phyloP scores from a whole-genome alignment of 1,140 invertebrate species.

The Metaphire vulgaris region DNA sequence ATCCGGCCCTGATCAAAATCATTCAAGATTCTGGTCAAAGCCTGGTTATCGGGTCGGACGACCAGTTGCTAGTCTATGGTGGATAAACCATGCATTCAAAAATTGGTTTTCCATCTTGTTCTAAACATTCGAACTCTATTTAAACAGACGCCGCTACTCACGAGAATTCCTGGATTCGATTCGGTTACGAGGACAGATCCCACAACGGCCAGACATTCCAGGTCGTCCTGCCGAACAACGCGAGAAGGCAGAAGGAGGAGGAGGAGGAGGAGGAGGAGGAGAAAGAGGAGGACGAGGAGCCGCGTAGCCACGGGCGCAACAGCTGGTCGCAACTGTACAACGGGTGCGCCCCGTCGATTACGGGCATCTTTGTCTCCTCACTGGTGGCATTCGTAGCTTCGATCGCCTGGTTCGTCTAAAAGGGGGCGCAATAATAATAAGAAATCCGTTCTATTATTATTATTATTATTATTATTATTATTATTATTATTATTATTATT shows the following conservation, averaged over 20 bases:
- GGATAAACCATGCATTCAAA: background rate
- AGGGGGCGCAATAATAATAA: too few species aligned
- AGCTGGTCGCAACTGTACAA: too few species aligned
- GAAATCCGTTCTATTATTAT: too few species aligned
- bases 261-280: too few species aligned
- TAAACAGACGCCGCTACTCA: background rate
- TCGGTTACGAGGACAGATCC: background rate
- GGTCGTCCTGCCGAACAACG: background rate
- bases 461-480: too few species aligned
- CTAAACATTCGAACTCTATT: background rate
- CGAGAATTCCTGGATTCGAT: background rate
- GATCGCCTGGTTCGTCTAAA: too few species aligned
- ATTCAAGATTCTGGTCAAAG: background rate
- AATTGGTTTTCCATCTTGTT: background rate
- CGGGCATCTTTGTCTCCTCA: too few species aligned
- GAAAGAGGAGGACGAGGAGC: too few species aligned
- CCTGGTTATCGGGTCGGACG: background rate
- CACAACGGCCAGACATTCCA: background rate
- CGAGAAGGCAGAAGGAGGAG: background rate
- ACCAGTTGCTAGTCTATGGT: background rate
- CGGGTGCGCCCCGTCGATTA: too few species aligned
- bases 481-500: too few species aligned
- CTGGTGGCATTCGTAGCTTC: too few species aligned
- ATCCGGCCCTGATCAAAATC: background rate
- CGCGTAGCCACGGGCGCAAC: too few species aligned